Evolutionary conservation across 2,888 invertebrate species (phyloP), one percentile per base, ranked within the genome.

Genomic region (Trilocha varians): DNA sequence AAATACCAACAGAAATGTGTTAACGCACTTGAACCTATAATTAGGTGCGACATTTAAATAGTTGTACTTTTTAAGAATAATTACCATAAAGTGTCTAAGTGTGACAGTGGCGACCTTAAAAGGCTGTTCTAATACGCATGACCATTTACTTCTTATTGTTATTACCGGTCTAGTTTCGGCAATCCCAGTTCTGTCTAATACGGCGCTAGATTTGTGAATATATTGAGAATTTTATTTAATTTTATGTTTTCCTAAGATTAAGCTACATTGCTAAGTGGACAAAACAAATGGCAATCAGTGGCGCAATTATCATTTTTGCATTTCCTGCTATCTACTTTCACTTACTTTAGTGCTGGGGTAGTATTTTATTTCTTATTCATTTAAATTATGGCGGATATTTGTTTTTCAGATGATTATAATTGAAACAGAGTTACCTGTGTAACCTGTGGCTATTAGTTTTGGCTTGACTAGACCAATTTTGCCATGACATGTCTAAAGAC

Each of bases 41-140:
- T 36, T 40, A 38, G 36, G 39, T 39, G 37, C 36, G 39, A 37
- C 36, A 38, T 34, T 43, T 36, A 37, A 39, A 38, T 34, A 43
- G 40, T 40, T 43, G 37, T 43, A 43, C 39, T 43, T 25, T 25
- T 25, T 4, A 25, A 25, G 25, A 25, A 25, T 25, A 25, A 25
- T 25, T 25, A 25, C 25, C 25, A 25, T 25, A 25, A 25, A 25
- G 8, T 25, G 25, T 25, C 25, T 25, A 25, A 25, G 5, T 25
- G 25, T 25, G 25, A 25, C 4, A 25, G 11, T 25, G 25, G 11
- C 2, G 25, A 9, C 25, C 25, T 25, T 25, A 25, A 25, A 25
- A 25, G 25, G 25, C 5, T 25, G 25, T 25, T 25, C 25, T 25
- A 25, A 25, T 25, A 25, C 11, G 25, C 11, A 25, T 25, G 25